These are phyloP conservation scores for Acrocephalus scirpaceus DNA, from an alignment of 2,797 vertebrate species.

Conservation along the genomic window DNA sequence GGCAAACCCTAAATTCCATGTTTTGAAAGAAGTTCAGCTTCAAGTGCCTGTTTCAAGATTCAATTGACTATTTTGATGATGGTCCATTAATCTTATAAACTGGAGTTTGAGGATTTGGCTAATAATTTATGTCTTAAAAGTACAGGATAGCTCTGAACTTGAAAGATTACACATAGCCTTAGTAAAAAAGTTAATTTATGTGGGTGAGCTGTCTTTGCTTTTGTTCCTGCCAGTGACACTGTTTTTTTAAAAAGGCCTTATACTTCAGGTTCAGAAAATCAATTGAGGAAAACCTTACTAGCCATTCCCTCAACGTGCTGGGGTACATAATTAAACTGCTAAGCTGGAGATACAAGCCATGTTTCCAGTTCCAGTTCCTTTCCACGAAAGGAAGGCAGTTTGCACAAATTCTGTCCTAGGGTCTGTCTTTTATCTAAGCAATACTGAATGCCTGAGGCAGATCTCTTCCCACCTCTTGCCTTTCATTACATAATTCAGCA, in stretches of 20 bases:
- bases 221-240: not conserved
- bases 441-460: not conserved
- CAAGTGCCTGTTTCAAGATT: not conserved
- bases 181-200: not conserved
- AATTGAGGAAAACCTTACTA: not conserved
- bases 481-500: not conserved
- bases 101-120: not conserved
- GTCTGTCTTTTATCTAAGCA: not conserved
- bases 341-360: not conserved
- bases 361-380: not conserved
- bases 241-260: not conserved
- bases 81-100: constrained; percentile 31
- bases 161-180: not conserved
- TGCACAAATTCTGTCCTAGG: not conserved
- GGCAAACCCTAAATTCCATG: not conserved
- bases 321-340: not conserved
- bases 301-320: not conserved
- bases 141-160: not conserved
- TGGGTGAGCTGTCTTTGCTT: not conserved
- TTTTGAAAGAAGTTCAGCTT: not conserved
- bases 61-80: not conserved
- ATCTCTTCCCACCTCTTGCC: not conserved
- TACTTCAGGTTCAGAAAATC: not conserved
- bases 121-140: constrained; percentile 10
- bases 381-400: not conserved